phyloP scores from a whole-genome alignment of 1,140 invertebrate genomes.

The Zaprionus davidi region DNA sequence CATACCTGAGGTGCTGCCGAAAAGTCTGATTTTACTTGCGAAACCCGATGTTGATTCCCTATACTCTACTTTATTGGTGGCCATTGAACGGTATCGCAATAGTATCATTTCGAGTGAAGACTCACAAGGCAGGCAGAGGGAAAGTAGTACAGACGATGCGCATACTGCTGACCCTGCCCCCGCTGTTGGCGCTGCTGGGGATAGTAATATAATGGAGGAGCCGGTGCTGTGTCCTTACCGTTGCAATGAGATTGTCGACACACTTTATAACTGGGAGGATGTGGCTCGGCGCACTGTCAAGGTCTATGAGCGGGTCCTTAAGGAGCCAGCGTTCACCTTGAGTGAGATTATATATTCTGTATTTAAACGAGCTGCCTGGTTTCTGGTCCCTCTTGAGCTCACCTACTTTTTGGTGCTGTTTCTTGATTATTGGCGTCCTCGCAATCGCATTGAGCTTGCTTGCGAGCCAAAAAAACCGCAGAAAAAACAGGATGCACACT shows the following conservation, averaged over 20 bases:
- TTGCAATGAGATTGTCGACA: constrained; percentile 91
- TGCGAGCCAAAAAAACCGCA: constrained; percentile 3
- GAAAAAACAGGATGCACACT: background rate
- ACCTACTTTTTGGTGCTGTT: constrained; percentile 91
- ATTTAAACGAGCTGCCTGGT: constrained; percentile 86
- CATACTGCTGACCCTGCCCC: background rate
- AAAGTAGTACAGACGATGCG: background rate
- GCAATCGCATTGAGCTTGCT: constrained; percentile 87
- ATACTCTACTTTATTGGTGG: constrained; percentile 85
- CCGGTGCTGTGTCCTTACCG: constrained; percentile 88
- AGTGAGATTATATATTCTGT: constrained; percentile 87
- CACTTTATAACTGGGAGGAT: constrained; percentile 97
- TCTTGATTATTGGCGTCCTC: constrained; percentile 89
- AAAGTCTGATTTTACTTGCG: constrained; percentile 93
- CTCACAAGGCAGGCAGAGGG: background rate
- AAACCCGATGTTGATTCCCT: constrained; percentile 92
- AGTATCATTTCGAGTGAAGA: constrained; percentile 17
- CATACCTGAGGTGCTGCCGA: constrained; percentile 98
- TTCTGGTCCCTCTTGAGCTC: constrained; percentile 91
- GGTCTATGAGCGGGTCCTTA: constrained; percentile 91
- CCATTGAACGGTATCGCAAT: constrained; percentile 60
- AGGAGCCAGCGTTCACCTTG: constrained; percentile 85
- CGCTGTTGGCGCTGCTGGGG: background rate
- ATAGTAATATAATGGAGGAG: constrained; percentile 26
- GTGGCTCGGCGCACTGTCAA: constrained; percentile 95